Conservation (phyloP, 2,888 invertebrate genomes). For the Cartodere bifasciata region DNA sequence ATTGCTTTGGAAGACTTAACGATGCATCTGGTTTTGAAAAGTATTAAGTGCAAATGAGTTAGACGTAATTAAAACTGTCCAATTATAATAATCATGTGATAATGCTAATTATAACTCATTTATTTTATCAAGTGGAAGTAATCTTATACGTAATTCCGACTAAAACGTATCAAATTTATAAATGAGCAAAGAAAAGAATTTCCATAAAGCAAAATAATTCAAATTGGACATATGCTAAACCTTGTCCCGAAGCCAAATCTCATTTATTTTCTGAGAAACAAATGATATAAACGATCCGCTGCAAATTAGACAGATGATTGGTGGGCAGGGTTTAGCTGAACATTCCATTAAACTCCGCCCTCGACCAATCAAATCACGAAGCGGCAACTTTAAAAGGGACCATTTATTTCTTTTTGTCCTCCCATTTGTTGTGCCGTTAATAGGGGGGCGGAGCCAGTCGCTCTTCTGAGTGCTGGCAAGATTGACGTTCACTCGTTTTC, state of each 20-base stretch:
- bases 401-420: conserved; percentile 16
- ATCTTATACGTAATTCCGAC: conserved; percentile 17
- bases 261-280: conserved; percentile 34
- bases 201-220: conserved; percentile 31
- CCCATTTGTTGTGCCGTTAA: conserved; percentile 18
- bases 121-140: conserved; percentile 13
- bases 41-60: too few relatives aligned
- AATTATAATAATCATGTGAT: too few relatives aligned
- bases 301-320: conserved; percentile 30
- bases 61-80: too few relatives aligned
- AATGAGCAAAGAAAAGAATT: conserved; percentile 11
- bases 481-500: conserved; percentile 32
- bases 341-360: conserved; percentile 18
- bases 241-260: conserved; percentile 35
- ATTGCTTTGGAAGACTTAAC: too few relatives aligned
- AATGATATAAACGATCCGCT: conserved; percentile 28
- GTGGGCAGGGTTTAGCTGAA: conserved; percentile 22
- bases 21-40: too few relatives aligned
- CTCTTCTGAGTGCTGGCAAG: conserved; percentile 24
- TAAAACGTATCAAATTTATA: conserved; percentile 28
- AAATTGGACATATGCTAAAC: conserved; percentile 36
- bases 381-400: conserved; percentile 23
- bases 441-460: conserved; percentile 22
- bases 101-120: too few relatives aligned
- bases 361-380: conserved; percentile 19